Percentiles rank a stretch among this genome's conserved stretches.
These are phyloP conservation scores for Zosterops borbonicus DNA, from an alignment of 2,113 vertebrate genomes.

Conservation along the genomic window DNA sequence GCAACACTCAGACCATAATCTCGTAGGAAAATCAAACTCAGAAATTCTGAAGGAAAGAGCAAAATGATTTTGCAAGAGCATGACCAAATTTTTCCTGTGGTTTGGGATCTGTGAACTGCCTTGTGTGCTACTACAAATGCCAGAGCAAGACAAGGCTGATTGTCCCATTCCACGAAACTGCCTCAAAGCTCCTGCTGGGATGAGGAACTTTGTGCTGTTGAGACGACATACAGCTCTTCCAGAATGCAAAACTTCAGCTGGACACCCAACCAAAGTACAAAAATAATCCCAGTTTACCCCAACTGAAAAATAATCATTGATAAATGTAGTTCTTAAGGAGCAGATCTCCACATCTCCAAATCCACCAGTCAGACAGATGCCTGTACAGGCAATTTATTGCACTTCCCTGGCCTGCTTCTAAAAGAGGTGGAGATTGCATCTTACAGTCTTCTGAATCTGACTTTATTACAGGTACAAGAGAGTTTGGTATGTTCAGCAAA, in stretches of 20 bases:
- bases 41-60: not conserved
- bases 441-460: not conserved
- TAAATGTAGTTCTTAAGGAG: not conserved
- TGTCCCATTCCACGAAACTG: too few relatives aligned
- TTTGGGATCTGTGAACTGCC: not conserved
- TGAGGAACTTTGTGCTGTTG: not conserved
- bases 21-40: not conserved
- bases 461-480: conserved; percentile 27
- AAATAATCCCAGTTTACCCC: not conserved
- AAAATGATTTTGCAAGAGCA: not conserved
- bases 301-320: not conserved
- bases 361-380: not conserved
- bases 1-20: not conserved
- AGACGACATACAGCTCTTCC: not conserved
- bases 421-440: not conserved
- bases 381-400: not conserved
- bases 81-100: not conserved
- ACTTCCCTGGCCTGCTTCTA: not conserved
- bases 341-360: not conserved
- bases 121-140: not conserved
- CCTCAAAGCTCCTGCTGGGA: not conserved
- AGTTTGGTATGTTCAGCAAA: not conserved
- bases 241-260: not conserved
- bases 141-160: not conserved
- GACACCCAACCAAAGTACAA: not conserved